A percentile compares a stretch with the other conserved stretches of the same genome.
Evolutionary conservation across 1,140 invertebrate genomes (phyloP).

Genomic region (Atta colombica): DNA sequence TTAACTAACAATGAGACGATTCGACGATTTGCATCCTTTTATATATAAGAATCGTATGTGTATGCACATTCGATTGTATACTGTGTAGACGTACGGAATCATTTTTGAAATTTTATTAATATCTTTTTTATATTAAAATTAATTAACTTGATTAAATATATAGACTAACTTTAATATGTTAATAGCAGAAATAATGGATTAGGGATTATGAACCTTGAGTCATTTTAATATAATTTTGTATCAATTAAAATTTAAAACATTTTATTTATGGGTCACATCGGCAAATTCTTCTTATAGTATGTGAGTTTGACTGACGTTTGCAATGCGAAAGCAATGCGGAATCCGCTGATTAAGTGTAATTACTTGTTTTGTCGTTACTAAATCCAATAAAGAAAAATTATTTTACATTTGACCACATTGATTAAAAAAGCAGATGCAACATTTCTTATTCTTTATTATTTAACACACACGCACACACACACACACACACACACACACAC

Average conservation of each 20-base stretch:
- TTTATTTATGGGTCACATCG: conserved; percentile 37
- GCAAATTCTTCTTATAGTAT: not conserved
- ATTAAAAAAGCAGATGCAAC: not conserved
- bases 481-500: too few relatives aligned
- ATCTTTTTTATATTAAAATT: not conserved
- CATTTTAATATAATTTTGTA: not conserved
- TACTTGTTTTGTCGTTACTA: conserved; percentile 14
- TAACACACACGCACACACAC: too few relatives aligned
- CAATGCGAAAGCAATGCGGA: conserved; percentile 31
- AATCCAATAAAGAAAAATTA: not conserved
- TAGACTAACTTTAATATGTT: too few relatives aligned
- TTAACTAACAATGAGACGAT: conserved; percentile 34
- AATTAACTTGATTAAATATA: not conserved
- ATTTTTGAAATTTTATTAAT: conserved; percentile 1
- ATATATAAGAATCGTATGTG: conserved; percentile 41
- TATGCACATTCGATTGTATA: not conserved
- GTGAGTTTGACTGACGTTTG: conserved; percentile 20
- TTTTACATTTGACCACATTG: not conserved
- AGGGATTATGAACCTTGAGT: not conserved
- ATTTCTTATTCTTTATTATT: not conserved
- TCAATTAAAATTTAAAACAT: conserved; percentile 8
- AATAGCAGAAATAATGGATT: not conserved
- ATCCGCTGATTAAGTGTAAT: conserved; percentile 49
- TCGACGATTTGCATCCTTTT: conserved; percentile 29
- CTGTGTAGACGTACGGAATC: not conserved